Conservation (phyloP, 1,140 invertebrate genomes). For the Lanistes nyassanus region DNA sequence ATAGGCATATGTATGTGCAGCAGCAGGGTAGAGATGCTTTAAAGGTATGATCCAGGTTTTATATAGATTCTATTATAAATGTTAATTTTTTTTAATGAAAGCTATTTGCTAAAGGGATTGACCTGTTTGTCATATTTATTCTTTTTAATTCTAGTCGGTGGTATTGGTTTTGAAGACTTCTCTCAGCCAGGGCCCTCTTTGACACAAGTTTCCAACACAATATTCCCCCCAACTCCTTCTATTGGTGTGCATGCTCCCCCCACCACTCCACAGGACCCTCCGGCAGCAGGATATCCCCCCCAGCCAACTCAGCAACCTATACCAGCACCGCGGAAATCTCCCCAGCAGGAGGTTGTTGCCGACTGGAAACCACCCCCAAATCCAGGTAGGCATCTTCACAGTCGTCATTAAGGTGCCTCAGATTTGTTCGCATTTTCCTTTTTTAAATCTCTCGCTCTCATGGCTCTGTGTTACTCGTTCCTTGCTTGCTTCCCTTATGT, state of each 20-base stretch:
- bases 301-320: slow-evolving; percentile 33
- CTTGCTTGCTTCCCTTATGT: too few relatives aligned
- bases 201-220: slow-evolving; percentile 1
- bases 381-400: slow-evolving; percentile 41
- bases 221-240: slow-evolving; percentile 35
- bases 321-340: slow-evolving; percentile 17
- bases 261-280: slow-evolving; percentile 46
- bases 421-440: too few relatives aligned
- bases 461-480: too few relatives aligned
- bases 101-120: too few relatives aligned
- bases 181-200: slow-evolving; percentile 34
- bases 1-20: background rate
- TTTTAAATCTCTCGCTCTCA: too few relatives aligned
- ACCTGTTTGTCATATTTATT: too few relatives aligned
- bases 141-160: background rate
- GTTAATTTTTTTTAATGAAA: too few relatives aligned
- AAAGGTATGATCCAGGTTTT: too few relatives aligned
- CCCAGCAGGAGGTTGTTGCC: background rate
- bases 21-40: too few relatives aligned
- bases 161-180: slow-evolving; percentile 27
- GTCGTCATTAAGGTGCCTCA: too few relatives aligned
- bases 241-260: slow-evolving; percentile 56
- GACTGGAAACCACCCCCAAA: slow-evolving; percentile 53
- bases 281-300: slow-evolving; percentile 23
- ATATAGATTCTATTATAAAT: too few relatives aligned